Percentiles rank a stretch among this genome's conserved stretches.
Conservation (phyloP, 2,797 vertebrate genomes). For the Acipenser ruthenus region DNA sequence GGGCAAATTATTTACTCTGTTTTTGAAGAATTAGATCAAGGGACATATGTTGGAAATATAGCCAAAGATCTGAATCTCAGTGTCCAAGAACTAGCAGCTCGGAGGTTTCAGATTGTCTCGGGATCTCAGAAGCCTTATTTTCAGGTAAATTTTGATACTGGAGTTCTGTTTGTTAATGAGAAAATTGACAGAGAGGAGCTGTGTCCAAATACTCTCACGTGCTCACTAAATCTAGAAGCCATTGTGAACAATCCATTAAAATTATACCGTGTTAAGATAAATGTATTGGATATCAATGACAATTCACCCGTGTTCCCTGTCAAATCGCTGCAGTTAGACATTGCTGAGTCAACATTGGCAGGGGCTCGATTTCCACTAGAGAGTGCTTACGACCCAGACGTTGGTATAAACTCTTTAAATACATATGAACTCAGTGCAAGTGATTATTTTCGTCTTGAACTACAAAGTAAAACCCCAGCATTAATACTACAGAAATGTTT, state of each 20-base stretch:
- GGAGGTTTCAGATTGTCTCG: slow-evolving; percentile 39
- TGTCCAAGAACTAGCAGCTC: slow-evolving; percentile 34
- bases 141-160: slow-evolving; percentile 39
- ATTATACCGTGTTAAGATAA: slow-evolving; percentile 34
- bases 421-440: slow-evolving; percentile 33
- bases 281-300: slow-evolving; percentile 35
- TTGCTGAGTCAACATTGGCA: slow-evolving; percentile 30
- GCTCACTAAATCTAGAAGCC: slow-evolving; percentile 33
- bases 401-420: slow-evolving; percentile 31
- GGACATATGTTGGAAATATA: slow-evolving; percentile 50
- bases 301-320: slow-evolving; percentile 31
- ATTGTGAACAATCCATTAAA: slow-evolving; percentile 35
- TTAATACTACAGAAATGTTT: slow-evolving; percentile 45
- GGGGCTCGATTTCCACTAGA: slow-evolving; percentile 30
- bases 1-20: slow-evolving; percentile 43
- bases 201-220: slow-evolving; percentile 20
- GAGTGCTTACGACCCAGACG: slow-evolving; percentile 33
- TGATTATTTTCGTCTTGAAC: slow-evolving; percentile 40
- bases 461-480: slow-evolving; percentile 30
- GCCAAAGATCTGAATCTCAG: slow-evolving; percentile 55
- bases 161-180: slow-evolving; percentile 32
- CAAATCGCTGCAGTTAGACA: slow-evolving; percentile 23
- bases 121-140: slow-evolving; percentile 40
- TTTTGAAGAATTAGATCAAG: slow-evolving; percentile 50
- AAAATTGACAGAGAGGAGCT: slow-evolving; percentile 45